Evolutionary conservation across 1,140 invertebrate species (phyloP).

Genomic region (Drosophila sp.): DNA sequence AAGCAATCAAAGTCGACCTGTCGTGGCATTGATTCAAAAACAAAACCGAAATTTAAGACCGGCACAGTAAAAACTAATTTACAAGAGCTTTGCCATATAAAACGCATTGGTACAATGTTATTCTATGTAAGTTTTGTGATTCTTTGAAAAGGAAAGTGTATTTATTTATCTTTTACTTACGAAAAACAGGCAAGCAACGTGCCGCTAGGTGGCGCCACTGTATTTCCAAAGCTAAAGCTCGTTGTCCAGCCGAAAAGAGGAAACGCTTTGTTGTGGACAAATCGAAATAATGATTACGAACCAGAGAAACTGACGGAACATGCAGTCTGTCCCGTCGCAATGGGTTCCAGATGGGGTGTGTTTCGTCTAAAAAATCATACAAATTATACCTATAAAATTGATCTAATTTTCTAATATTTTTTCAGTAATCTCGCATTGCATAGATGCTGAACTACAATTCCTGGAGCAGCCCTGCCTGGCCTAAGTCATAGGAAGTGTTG

Average conservation of each 20-base stretch:
- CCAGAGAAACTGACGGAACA: constrained; percentile 31
- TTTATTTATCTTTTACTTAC: too few species aligned
- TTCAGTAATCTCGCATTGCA: constrained; percentile 54
- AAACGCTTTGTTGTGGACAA: constrained; percentile 48
- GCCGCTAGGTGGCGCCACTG: constrained; percentile 43
- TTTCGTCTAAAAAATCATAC: not conserved
- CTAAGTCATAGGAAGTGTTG: not conserved
- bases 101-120: constrained; percentile 39
- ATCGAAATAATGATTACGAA: constrained; percentile 27
- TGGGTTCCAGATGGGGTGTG: constrained; percentile 58
- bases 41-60: not conserved
- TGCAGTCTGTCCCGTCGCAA: constrained; percentile 50
- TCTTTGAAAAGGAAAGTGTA: too few species aligned
- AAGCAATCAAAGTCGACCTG: not conserved
- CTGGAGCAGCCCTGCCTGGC: constrained; percentile 41
- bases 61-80: not conserved
- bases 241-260: constrained; percentile 40
- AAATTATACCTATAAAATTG: not conserved
- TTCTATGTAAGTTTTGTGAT: constrained; percentile 59
- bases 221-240: constrained; percentile 53
- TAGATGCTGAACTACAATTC: constrained; percentile 30
- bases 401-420: not conserved
- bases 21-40: not conserved
- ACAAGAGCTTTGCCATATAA: not conserved
- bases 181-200: constrained; percentile 48